These are phyloP conservation scores for Eudasyphora cyanicolor DNA, from an alignment of 2,888 invertebrate species.

Conservation along the genomic window DNA sequence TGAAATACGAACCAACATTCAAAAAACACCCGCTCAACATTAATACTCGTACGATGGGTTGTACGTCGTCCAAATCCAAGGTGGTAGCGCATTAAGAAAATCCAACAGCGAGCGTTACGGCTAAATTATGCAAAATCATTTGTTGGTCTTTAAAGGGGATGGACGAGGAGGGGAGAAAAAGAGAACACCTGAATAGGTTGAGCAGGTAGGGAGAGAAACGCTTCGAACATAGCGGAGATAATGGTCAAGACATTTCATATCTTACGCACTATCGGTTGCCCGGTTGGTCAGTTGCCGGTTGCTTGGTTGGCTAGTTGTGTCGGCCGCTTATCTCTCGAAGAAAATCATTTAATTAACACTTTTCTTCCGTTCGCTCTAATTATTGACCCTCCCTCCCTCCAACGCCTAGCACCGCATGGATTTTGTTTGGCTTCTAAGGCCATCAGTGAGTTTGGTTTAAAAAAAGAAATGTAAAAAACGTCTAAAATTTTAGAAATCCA, in stretches of 20 bases:
- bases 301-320: neutral
- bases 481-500: slow-evolving; percentile 33
- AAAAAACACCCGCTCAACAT: neutral
- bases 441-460: neutral
- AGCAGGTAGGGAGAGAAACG: no score
- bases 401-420: no score
- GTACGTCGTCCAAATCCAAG: neutral
- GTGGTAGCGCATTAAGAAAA: neutral
- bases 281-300: neutral
- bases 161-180: neutral
- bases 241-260: slow-evolving; percentile 42
- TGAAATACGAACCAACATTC: slow-evolving; percentile 41
- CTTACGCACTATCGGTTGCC: slow-evolving; percentile 26
- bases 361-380: slow-evolving; percentile 43
- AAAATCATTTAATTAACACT: slow-evolving; percentile 57
- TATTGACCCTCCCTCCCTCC: slow-evolving; percentile 44
- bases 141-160: neutral
- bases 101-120: slow-evolving; percentile 1
- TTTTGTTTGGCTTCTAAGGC: neutral
- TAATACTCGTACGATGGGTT: neutral
- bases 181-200: slow-evolving; percentile 21
- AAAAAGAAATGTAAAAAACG: slow-evolving; percentile 30
- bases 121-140: slow-evolving; percentile 52
- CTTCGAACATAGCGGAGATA: no score
- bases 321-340: slow-evolving; percentile 20